Evolutionary conservation across 2,797 vertebrate species (phyloP), one percentile per base, ranked within the genome.

Genomic region (Oophaga sylvatica): DNA sequence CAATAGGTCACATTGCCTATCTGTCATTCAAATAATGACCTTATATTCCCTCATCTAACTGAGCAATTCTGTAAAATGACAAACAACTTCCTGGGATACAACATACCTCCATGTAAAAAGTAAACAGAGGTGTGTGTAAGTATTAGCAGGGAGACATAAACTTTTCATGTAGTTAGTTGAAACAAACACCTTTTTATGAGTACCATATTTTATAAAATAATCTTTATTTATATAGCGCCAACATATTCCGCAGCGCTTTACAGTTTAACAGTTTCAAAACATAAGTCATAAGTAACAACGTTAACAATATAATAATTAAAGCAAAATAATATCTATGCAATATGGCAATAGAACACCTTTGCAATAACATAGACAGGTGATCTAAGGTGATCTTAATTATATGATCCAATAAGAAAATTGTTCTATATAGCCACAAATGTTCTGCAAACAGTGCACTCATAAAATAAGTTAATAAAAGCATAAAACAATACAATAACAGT

Each of bases 101-200:
- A 59, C 83, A 77, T 75, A 89, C 16, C 11, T 92, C 91, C 91
- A 89, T 0, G 2, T 20, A 84, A 76, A 83, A 31, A 48, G 83
- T 77, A 84, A 77, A 84, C 17, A 84, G 71, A 84, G 83, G 83
- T 84, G 83, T 84, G 82, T 26, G 48, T 3, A 20, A 48, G 59
- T 57, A 59, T 84, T 48, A 48, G 68, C 12, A 53, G 29, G n/a
- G 13, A 41, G 16, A 65, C 59, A 77, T 84, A 63, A 76, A 63
- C 35, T 62, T 22, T 83, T 73, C 53, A 71, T 6, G 26, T 70
- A 84, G 68, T 60, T 60, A 16, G 29, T 5, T 29, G 59, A 84
- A 75, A 75, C 8, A 60, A 53, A 76, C 53, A 62, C 57, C 31
- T 63, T 84, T 83, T 59, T 62, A 77, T 77, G 29, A 17, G 16